Evolutionary conservation across 2,888 invertebrate species (phyloP).

Genomic region (Tanytarsus gracilentus): DNA sequence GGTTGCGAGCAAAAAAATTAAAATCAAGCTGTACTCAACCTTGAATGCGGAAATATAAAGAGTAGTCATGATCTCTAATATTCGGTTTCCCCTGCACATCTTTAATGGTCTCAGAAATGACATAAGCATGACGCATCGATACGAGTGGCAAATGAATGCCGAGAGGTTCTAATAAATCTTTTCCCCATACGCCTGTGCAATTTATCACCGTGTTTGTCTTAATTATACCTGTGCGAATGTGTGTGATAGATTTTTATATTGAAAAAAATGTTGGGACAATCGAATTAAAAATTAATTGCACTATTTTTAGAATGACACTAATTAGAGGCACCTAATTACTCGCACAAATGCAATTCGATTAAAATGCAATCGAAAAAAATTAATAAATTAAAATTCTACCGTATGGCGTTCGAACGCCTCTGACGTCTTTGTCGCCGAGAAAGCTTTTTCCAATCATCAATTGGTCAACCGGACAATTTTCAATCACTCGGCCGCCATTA

Average conservation of each 20-base stretch:
- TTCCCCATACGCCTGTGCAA: slow-evolving; percentile 67
- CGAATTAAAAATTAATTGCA: not conserved
- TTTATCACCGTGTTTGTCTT: slow-evolving; percentile 71
- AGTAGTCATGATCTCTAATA: slow-evolving; percentile 75
- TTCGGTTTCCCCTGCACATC: slow-evolving; percentile 70
- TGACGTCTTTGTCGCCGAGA: slow-evolving; percentile 54
- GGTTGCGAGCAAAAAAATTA: too few relatives aligned
- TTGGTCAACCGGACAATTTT: slow-evolving; percentile 64
- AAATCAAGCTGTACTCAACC: slow-evolving; percentile 42
- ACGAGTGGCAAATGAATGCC: slow-evolving; percentile 59
- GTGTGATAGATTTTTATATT: too few relatives aligned
- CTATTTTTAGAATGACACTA: not conserved
- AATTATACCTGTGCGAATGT: slow-evolving; percentile 48
- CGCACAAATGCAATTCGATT: too few relatives aligned
- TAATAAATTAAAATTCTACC: slow-evolving; percentile 44
- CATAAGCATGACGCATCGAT: slow-evolving; percentile 82
- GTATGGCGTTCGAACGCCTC: slow-evolving; percentile 64
- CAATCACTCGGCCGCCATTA: slow-evolving; percentile 63
- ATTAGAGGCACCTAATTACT: too few relatives aligned
- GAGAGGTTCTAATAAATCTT: slow-evolving; percentile 48
- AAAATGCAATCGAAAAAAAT: too few relatives aligned
- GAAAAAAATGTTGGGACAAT: not conserved
- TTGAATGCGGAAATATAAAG: slow-evolving; percentile 72
- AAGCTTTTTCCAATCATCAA: slow-evolving; percentile 57
- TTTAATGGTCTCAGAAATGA: slow-evolving; percentile 69